Conservation (phyloP, 2,797 vertebrate genomes). For the Molossus molossus region DNA sequence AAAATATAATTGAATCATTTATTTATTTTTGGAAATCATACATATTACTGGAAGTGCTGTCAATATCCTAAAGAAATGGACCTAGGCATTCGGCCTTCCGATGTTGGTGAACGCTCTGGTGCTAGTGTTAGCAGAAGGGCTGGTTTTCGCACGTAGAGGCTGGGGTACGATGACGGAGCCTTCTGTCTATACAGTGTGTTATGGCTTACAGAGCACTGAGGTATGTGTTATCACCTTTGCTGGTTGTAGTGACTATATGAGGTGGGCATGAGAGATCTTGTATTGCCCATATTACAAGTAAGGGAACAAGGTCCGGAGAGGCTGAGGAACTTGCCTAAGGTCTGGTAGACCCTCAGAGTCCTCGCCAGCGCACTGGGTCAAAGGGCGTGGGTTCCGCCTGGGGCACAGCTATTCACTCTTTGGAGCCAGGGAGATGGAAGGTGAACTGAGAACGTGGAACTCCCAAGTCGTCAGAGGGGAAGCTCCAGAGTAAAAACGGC, state of each 20-base stretch:
- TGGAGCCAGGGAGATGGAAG: neutral
- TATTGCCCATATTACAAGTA: neutral
- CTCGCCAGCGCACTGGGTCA: neutral
- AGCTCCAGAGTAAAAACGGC: neutral
- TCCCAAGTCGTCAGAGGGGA: neutral
- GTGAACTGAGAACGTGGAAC: neutral
- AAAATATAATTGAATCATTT: neutral
- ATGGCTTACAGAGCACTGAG: neutral
- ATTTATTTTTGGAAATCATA: neutral
- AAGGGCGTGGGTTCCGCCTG: neutral
- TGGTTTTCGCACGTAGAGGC: neutral
- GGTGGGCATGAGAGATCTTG: neutral
- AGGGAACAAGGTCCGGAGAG: neutral
- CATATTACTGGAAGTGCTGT: neutral
- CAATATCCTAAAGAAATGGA: neutral
- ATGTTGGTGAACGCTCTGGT: neutral
- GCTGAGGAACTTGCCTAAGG: neutral
- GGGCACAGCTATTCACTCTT: neutral
- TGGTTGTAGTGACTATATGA: neutral
- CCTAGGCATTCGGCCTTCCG: neutral
- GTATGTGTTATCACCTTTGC: neutral
- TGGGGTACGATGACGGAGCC: neutral
- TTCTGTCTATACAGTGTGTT: neutral
- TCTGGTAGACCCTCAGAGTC: neutral
- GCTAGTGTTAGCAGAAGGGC: neutral